These are phyloP conservation scores for Rhagoletis pomonella DNA, from an alignment of 1,140 invertebrate species.

Conservation along the genomic window DNA sequence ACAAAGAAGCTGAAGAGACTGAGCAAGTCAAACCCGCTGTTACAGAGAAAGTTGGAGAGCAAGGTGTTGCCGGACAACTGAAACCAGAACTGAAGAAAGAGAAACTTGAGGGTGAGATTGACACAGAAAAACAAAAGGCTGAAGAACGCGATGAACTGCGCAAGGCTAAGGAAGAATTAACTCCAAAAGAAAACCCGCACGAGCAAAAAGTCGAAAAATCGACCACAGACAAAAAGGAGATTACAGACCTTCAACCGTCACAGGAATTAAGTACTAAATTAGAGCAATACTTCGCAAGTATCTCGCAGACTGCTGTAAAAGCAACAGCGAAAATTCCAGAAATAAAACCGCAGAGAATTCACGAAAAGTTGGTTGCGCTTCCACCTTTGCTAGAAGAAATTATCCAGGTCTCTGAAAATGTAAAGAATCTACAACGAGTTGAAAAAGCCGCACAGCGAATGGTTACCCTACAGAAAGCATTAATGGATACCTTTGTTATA, in stretches of 20 bases:
- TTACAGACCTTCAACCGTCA: neutral
- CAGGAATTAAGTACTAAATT: neutral
- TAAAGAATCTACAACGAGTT: slow-evolving; percentile 57
- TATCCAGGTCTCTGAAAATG: slow-evolving; percentile 56
- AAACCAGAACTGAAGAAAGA: slow-evolving; percentile 52
- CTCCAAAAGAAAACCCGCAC: neutral
- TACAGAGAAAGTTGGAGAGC: slow-evolving; percentile 10
- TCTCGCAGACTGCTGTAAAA: neutral
- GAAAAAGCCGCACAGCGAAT: slow-evolving; percentile 68
- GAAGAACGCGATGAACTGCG: slow-evolving; percentile 30
- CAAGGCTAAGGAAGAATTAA: neutral
- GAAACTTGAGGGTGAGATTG: neutral
- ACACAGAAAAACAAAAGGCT: slow-evolving; percentile 41
- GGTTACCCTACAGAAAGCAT: slow-evolving; percentile 65
- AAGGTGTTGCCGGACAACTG: neutral
- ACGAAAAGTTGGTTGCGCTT: neutral
- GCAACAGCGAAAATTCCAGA: neutral
- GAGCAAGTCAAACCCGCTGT: neutral
- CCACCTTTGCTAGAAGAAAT: neutral
- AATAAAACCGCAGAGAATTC: neutral
- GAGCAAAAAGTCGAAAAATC: slow-evolving; percentile 53
- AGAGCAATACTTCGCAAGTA: neutral
- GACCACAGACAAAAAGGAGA: slow-evolving; percentile 24
- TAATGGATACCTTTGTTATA: slow-evolving; percentile 68
- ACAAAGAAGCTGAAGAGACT: slow-evolving; percentile 55